phyloP scores from a whole-genome alignment of 2,797 vertebrate genomes.

The Dipus sagitta region DNA sequence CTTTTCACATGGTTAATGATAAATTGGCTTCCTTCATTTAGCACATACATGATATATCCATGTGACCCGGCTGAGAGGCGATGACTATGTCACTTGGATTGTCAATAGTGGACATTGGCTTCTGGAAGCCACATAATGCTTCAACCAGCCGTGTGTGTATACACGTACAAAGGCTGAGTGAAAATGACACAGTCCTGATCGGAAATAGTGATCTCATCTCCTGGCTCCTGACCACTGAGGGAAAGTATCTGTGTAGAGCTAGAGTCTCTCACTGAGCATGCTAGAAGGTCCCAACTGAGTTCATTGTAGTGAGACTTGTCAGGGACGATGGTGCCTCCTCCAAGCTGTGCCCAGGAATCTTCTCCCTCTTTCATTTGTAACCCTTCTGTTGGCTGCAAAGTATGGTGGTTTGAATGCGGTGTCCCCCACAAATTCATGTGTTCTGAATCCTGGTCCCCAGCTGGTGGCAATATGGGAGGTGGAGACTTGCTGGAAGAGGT shows the following conservation, averaged over 20 bases:
- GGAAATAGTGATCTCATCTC: not conserved
- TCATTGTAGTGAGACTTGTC: constrained; percentile 19
- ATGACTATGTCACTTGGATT: not conserved
- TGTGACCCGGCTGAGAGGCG: not conserved
- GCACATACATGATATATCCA: not conserved
- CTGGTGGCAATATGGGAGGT: too few relatives aligned
- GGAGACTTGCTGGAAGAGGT: too few relatives aligned
- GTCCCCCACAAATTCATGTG: too few relatives aligned
- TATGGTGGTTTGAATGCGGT: too few relatives aligned
- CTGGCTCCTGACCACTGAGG: not conserved
- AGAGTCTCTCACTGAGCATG: not conserved
- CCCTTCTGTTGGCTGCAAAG: not conserved
- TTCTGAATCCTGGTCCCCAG: too few relatives aligned
- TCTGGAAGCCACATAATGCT: not conserved
- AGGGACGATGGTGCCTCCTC: not conserved
- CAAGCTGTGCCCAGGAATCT: not conserved
- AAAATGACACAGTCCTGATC: not conserved
- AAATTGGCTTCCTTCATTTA: not conserved
- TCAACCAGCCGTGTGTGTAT: not conserved
- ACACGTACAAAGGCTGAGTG: not conserved
- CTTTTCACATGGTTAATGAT: too few relatives aligned
- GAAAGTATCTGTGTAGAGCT: not conserved
- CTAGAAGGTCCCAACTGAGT: not conserved
- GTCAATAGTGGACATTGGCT: not conserved
- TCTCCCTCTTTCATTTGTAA: constrained; percentile 29